Percentiles rank a stretch among this genome's conserved stretches.
phyloP scores from a whole-genome alignment of 92 coral and sea anemone species.

The Paramuricea clavata region DNA sequence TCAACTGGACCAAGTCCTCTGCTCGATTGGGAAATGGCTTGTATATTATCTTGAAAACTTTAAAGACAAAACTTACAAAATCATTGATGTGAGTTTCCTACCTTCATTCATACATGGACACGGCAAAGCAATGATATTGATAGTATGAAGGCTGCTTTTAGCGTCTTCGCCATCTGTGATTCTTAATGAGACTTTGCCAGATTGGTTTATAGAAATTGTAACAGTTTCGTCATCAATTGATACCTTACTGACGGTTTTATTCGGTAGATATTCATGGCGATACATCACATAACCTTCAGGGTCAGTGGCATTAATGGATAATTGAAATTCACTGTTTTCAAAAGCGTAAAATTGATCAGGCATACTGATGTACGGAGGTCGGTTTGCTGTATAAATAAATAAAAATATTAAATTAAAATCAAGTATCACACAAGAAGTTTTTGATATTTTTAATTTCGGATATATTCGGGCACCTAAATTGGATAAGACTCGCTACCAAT shows the following conservation, averaged over 20 bases:
- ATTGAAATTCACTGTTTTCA: background rate
- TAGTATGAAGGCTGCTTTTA: background rate
- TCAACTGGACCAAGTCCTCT: no score
- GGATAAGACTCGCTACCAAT: no score
- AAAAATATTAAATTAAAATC: no score
- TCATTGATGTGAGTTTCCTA: no score
- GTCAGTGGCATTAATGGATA: background rate
- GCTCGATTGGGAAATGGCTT: no score
- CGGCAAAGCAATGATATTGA: background rate
- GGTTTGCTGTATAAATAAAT: background rate
- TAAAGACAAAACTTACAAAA: no score
- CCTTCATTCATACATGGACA: constrained; percentile 8
- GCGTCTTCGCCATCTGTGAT: background rate
- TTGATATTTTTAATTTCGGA: no score
- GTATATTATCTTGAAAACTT: no score
- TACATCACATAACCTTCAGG: background rate
- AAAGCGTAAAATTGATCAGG: constrained; percentile 3
- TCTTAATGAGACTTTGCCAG: background rate
- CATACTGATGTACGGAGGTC: constrained; percentile 14
- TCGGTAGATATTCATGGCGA: background rate
- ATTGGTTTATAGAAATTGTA: background rate
- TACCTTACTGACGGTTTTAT: background rate
- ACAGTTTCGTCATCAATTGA: background rate
- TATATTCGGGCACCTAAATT: no score
- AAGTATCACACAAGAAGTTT: no score